Evolutionary conservation across 2,797 vertebrate genomes (phyloP).

Genomic region (Psittacula echo): DNA sequence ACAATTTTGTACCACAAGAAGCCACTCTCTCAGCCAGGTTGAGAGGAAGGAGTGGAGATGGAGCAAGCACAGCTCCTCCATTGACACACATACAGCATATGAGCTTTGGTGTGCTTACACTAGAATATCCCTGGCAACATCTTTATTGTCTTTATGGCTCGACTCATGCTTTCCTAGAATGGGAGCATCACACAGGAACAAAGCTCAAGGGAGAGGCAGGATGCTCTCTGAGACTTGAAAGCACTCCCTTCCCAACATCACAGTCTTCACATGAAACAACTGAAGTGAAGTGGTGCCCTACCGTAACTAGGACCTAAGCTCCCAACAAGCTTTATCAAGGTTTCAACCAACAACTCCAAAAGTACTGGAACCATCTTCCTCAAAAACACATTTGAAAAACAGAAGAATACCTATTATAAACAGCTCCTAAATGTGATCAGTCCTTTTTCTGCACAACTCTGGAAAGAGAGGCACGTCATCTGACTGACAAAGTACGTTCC

Average conservation of each 20-base stretch:
- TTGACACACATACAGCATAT: rapidly evolving
- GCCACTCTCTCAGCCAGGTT: rapidly evolving
- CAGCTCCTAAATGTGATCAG: background rate
- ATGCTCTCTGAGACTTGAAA: background rate
- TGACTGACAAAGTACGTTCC: background rate
- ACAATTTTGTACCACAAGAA: background rate
- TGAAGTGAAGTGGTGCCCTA: background rate
- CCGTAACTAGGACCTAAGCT: background rate
- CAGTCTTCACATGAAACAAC: background rate
- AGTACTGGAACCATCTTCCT: background rate
- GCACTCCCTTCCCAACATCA: background rate
- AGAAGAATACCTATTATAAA: background rate
- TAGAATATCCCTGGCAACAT: background rate
- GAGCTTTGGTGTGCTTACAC: background rate
- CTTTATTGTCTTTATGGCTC: background rate
- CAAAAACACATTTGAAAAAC: background rate
- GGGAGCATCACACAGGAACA: background rate
- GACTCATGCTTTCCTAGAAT: background rate
- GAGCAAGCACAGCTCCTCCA: background rate
- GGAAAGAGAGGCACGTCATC: background rate
- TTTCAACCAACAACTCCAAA: background rate
- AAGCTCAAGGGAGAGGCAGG: background rate
- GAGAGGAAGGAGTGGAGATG: background rate
- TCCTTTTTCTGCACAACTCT: background rate
- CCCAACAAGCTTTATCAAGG: background rate